phyloP scores from a whole-genome alignment of 2,888 invertebrate genomes.

The Lymantria dispar region DNA sequence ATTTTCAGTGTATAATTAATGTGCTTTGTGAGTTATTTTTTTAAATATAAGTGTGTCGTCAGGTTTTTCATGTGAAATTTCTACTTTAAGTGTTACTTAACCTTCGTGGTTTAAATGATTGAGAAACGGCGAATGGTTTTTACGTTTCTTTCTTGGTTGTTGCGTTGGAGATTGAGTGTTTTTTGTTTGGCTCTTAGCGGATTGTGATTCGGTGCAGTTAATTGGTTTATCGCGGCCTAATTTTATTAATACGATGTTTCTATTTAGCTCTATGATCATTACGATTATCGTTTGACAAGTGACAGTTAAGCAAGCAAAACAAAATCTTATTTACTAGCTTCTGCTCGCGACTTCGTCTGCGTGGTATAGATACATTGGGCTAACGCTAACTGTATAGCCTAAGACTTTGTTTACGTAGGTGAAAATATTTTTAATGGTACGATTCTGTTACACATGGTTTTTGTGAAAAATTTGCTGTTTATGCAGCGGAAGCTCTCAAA shows the following conservation, averaged over 20 bases:
- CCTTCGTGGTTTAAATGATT: slow-evolving; percentile 17
- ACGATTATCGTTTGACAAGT: background rate
- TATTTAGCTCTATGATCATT: background rate
- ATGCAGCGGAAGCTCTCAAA: no score
- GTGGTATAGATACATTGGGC: no score
- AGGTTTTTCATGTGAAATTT: slow-evolving; percentile 19
- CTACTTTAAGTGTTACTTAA: slow-evolving; percentile 7
- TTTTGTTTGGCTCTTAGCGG: slow-evolving; percentile 3
- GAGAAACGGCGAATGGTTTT: slow-evolving; percentile 6
- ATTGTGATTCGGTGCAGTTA: background rate
- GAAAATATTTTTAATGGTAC: no score
- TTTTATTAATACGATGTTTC: background rate
- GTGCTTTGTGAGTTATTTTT: slow-evolving; percentile 14
- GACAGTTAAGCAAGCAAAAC: background rate
- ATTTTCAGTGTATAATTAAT: slow-evolving; percentile 1
- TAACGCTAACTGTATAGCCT: no score
- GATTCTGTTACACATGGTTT: no score
- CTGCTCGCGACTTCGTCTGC: no score
- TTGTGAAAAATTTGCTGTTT: no score
- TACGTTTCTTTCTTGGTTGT: slow-evolving; percentile 2
- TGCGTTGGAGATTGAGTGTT: slow-evolving; percentile 3
- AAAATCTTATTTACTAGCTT: no score
- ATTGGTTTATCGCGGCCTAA: background rate
- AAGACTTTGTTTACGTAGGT: no score
- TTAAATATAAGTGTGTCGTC: background rate